These are phyloP conservation scores for Leuciscus idus DNA, from an alignment of 2,113 vertebrate species.

Conservation along the genomic window DNA sequence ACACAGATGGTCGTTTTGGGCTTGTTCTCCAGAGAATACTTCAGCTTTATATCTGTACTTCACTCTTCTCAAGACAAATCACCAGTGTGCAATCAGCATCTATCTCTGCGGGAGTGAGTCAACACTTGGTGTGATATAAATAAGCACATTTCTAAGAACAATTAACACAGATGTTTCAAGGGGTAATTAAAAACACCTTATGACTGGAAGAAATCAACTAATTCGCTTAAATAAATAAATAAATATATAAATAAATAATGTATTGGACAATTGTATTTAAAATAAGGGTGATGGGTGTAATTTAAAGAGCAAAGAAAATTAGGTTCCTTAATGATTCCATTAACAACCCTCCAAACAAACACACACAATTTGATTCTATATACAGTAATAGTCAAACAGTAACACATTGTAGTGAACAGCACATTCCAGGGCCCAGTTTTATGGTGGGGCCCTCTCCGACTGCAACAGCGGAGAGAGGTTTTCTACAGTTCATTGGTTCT, in stretches of 20 bases:
- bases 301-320: background rate
- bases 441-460: too few species aligned
- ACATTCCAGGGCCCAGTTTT: too few species aligned
- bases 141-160: constrained; percentile 12
- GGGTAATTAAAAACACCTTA: constrained; percentile 36
- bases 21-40: constrained; percentile 25
- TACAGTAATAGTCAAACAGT: too few species aligned
- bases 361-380: background rate
- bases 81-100: background rate
- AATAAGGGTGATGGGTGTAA: background rate
- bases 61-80: constrained; percentile 18
- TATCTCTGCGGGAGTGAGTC: background rate
- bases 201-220: constrained; percentile 40
- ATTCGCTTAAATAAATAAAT: background rate
- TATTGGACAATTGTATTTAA: background rate
- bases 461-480: too few species aligned
- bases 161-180: constrained; percentile 35
- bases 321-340: background rate
- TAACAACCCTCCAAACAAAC: background rate
- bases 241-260: background rate
- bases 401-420: too few species aligned
- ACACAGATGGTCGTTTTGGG: constrained; percentile 35
- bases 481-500: too few species aligned
- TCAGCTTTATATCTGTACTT: constrained; percentile 13
- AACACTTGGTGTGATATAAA: constrained; percentile 6